Conservation (phyloP, 2,797 vertebrate genomes). For the Dryobates pubescens region DNA sequence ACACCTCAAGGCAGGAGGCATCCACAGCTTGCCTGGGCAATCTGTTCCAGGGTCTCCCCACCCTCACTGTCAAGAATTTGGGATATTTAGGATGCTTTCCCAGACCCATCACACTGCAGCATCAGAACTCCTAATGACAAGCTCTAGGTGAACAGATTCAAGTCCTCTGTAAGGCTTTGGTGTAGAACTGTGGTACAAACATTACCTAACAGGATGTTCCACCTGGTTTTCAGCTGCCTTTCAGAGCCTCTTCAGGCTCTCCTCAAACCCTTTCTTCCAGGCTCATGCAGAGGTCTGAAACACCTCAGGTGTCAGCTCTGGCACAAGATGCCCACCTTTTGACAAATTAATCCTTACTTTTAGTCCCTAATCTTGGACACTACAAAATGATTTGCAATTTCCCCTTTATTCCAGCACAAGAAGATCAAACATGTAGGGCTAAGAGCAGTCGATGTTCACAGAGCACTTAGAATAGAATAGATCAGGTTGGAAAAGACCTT, state of each 20-base stretch:
- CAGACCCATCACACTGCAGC: not conserved
- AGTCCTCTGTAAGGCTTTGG: not conserved
- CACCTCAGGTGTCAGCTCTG: not conserved
- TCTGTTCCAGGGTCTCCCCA: no score
- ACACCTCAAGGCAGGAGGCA: no score
- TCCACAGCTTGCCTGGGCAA: no score
- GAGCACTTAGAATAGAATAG: not conserved
- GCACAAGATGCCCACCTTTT: not conserved
- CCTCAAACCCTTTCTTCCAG: not conserved
- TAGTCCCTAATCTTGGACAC: not conserved
- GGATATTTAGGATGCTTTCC: not conserved
- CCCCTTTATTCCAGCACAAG: not conserved
- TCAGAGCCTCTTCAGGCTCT: not conserved
- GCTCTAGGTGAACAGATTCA: not conserved
- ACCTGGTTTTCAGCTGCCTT: not conserved
- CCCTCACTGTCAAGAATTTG: no score
- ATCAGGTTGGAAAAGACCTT: no score
- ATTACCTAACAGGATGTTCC: not conserved
- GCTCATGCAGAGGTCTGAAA: not conserved
- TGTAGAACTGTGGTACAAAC: not conserved
- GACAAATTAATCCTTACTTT: not conserved
- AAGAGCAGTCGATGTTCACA: not conserved
- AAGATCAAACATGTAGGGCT: not conserved
- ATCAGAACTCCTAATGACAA: not conserved
- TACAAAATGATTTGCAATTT: not conserved